A percentile compares a stretch with the other conserved stretches of the same genome.
Conservation (phyloP, 2,797 vertebrate genomes). For the Limosa lapponica region DNA sequence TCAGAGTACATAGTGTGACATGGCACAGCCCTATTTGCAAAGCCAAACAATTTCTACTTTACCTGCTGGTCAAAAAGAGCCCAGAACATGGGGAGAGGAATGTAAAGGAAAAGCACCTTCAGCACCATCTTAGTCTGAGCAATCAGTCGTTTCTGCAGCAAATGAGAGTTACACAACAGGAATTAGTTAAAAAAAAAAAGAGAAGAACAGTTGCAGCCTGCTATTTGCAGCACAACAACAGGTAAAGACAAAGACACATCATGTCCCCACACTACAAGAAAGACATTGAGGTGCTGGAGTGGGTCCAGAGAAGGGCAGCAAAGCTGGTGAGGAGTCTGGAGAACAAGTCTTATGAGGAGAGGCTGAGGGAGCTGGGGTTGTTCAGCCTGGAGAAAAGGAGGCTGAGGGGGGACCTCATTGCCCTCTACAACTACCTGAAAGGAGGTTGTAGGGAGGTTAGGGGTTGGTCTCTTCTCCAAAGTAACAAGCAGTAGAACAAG, state of each 20-base stretch:
- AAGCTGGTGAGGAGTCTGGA: not conserved
- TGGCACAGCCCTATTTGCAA: not conserved
- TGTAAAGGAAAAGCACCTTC: constrained; percentile 92
- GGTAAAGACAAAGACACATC: not conserved
- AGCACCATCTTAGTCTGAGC: constrained; percentile 93
- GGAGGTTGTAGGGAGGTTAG: not conserved
- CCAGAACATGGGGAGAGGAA: constrained; percentile 99
- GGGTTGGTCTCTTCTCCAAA: not conserved
- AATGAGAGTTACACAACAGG: not conserved
- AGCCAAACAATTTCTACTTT: constrained; percentile 28
- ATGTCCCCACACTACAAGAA: not conserved
- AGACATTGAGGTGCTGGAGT: not conserved
- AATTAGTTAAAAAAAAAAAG: not conserved
- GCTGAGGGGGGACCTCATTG: not conserved
- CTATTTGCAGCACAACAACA: not conserved
- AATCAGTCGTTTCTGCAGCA: constrained; percentile 89
- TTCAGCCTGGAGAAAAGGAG: not conserved
- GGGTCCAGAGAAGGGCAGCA: not conserved
- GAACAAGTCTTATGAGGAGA: not conserved
- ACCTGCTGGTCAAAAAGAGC: constrained; percentile 97
- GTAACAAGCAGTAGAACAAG: not conserved
- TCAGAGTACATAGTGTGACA: not conserved
- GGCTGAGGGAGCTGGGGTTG: not conserved
- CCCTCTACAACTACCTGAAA: not conserved
- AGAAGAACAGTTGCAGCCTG: not conserved